These are phyloP conservation scores for Callitettix versicolor DNA, from an alignment of 1,140 invertebrate species.

Conservation along the genomic window DNA sequence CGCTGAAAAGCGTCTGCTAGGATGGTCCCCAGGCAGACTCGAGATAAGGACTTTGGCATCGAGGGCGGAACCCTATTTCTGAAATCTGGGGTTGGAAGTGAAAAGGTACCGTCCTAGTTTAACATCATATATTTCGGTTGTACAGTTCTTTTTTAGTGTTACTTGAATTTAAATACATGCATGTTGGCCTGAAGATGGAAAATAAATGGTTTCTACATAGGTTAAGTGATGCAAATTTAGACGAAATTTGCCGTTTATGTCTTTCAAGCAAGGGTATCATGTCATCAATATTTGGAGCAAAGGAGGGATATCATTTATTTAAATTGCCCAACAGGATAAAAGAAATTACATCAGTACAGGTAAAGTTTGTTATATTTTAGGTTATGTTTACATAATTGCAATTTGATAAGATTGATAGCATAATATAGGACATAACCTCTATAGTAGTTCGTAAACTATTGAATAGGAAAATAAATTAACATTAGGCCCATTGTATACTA, in stretches of 20 bases:
- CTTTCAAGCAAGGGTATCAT: constrained; percentile 18
- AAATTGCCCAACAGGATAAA: not conserved
- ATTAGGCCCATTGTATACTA: too few relatives aligned
- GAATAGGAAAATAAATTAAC: too few relatives aligned
- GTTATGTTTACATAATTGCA: constrained; percentile 2
- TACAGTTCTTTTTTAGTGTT: too few relatives aligned
- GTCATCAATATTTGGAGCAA: constrained; percentile 21
- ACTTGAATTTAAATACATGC: too few relatives aligned
- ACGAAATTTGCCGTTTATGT: constrained; percentile 23
- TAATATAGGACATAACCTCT: too few relatives aligned
- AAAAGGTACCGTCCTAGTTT: too few relatives aligned
- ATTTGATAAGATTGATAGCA: not conserved
- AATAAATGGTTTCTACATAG: too few relatives aligned
- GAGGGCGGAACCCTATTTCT: too few relatives aligned
- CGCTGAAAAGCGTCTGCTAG: not conserved
- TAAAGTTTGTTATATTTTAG: not conserved
- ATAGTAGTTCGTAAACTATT: too few relatives aligned
- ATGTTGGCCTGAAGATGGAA: too few relatives aligned
- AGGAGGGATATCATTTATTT: not conserved
- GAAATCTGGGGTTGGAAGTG: too few relatives aligned
- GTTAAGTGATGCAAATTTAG: constrained; percentile 12
- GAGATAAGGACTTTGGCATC: not conserved
- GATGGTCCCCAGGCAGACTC: not conserved
- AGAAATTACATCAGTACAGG: not conserved
- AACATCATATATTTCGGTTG: too few relatives aligned